Percentiles rank a stretch among this genome's conserved stretches.
These are phyloP conservation scores for Armadillidium nasatum DNA, from an alignment of 1,140 invertebrate species.

Conservation along the genomic window DNA sequence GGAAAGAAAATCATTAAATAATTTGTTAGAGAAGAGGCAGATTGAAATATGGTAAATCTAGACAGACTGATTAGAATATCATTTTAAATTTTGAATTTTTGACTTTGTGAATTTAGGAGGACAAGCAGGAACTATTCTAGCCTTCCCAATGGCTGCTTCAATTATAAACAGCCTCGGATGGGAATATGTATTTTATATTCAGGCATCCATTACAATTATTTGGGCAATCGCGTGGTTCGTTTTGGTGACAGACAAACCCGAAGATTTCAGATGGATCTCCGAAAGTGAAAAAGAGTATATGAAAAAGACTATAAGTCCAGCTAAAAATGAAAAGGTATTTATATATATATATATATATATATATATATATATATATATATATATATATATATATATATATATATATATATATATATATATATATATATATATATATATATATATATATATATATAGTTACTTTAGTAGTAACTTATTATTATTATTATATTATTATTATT, in stretches of 20 bases:
- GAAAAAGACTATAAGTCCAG: slow-evolving; percentile 39
- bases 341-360: slow-evolving; percentile 33
- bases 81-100: too few species aligned
- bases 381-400: slow-evolving; percentile 22
- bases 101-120: slow-evolving; percentile 51
- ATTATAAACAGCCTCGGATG: slow-evolving; percentile 60
- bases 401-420: slow-evolving; percentile 24
- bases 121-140: slow-evolving; percentile 70
- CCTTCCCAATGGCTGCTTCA: slow-evolving; percentile 67
- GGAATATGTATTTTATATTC: slow-evolving; percentile 68
- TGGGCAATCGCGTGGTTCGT: slow-evolving; percentile 55
- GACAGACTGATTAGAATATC: too few species aligned
- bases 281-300: slow-evolving; percentile 53
- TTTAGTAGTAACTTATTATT: too few species aligned
- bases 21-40: too few species aligned
- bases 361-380: slow-evolving; percentile 22
- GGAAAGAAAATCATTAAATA: too few species aligned
- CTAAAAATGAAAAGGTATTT: slow-evolving; percentile 29
- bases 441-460: not conserved
- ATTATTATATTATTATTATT: too few species aligned
- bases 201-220: slow-evolving; percentile 51
- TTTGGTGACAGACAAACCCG: slow-evolving; percentile 53
- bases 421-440: slow-evolving; percentile 15
- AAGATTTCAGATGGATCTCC: slow-evolving; percentile 52
- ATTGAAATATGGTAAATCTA: too few species aligned